Base-by-base conservation (phyloP, 2,113 vertebrate genomes). In the Istiophorus platypterus region DNA sequence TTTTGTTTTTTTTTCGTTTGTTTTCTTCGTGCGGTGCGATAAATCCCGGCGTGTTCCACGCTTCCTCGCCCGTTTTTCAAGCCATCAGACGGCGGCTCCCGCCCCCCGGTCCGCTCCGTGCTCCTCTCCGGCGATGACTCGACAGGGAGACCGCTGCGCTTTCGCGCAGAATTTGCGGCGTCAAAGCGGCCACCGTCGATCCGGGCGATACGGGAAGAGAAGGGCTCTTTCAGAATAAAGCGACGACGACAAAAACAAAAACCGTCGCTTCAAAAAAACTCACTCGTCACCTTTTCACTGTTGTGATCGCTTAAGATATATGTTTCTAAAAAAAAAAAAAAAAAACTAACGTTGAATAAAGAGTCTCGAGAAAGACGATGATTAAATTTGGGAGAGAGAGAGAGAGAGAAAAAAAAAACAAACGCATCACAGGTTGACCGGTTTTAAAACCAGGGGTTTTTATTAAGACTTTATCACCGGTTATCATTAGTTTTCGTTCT, bases 51-150 rank as follows among this genome's bases (percentile, higher is more conserved):
- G 81, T 67, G 76, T 26, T 63, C 62, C 85, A 37, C 80, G 49
- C 81, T 80, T 81, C 57, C 63, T 80, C 72, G n/a, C 65, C 57
- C 1, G 80, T 63, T 73, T 73, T 75, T 75, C 29, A 76, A 66
- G 79, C 84, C 81, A 72, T 59, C 66, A 42, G 66, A 49, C 82
- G 2, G 76, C 82, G 69, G 80, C 62, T 80, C 68, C 17, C n/a
- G n/a, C n/a, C n/a, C n/a, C n/a, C n/a, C n/a, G n/a, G 72, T 62
- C 68, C 10, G 72, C 82, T 85, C 74, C 24, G 78, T 51, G 78
- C 77, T 88, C 85, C 20, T 78, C 85, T 85, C 80, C 59, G 26
- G 83, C 85, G 89, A 90, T 92, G 91, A 92, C 89, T 93, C 86
- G 90, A 89, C 91, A 84, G 78, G 84, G 77, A 72, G 76, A 86